phyloP scores from a whole-genome alignment of 2,888 invertebrate species.

The Hofmannophila pseudospretella region DNA sequence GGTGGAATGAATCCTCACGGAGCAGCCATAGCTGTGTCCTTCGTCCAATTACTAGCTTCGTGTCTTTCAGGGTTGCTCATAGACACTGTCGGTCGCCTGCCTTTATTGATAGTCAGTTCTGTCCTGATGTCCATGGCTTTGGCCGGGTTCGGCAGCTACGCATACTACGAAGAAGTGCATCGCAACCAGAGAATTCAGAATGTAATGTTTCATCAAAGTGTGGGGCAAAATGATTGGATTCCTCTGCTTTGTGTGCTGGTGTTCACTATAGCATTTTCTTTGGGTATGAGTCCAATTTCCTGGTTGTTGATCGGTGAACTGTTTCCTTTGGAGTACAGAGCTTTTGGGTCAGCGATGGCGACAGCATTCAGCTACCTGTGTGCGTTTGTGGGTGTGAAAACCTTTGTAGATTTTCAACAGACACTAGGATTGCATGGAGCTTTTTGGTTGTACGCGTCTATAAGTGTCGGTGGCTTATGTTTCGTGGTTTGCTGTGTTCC shows the following conservation, averaged over 20 bases:
- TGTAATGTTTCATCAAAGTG: constrained; percentile 68
- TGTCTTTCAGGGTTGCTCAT: constrained; percentile 88
- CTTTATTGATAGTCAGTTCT: constrained; percentile 89
- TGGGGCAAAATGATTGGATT: constrained; percentile 87
- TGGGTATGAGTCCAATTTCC: constrained; percentile 92
- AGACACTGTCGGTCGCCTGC: constrained; percentile 90
- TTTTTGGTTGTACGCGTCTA: constrained; percentile 92
- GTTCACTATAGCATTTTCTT: constrained; percentile 90
- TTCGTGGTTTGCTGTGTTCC: constrained; percentile 93
- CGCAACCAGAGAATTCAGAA: constrained; percentile 72
- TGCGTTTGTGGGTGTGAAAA: constrained; percentile 91
- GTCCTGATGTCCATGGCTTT: constrained; percentile 92
- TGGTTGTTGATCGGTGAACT: constrained; percentile 90
- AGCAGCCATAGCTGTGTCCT: constrained; percentile 90
- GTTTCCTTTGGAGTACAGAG: constrained; percentile 89
- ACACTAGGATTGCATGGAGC: constrained; percentile 87
- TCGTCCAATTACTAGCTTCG: constrained; percentile 91
- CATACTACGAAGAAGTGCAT: constrained; percentile 86
- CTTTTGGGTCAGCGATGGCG: constrained; percentile 92
- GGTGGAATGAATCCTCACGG: constrained; percentile 89
- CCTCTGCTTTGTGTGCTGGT: constrained; percentile 89
- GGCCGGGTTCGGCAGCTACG: constrained; percentile 90
- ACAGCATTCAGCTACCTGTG: constrained; percentile 92
- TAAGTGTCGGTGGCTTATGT: constrained; percentile 88
- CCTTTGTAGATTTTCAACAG: constrained; percentile 89